Evolutionary conservation across 2,113 vertebrate species (phyloP).

Genomic region (Oncorhynchus keta): DNA sequence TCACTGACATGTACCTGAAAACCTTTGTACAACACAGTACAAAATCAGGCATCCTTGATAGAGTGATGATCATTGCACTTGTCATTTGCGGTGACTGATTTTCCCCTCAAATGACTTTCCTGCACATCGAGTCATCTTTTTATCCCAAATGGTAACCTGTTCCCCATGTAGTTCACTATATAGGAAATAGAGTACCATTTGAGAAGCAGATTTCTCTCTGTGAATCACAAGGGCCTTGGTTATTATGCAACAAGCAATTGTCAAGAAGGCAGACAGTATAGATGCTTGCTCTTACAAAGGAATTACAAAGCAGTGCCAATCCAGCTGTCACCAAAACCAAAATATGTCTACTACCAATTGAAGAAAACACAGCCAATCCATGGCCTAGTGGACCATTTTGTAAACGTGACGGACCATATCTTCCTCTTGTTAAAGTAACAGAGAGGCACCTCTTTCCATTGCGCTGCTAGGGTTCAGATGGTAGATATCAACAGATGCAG

Average conservation of each 20-base stretch:
- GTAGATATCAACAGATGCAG: constrained; percentile 4
- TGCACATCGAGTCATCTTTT: neutral
- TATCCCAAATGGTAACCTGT: no score
- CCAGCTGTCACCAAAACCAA: neutral
- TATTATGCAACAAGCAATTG: neutral
- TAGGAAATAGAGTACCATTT: no score
- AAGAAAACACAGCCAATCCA: neutral
- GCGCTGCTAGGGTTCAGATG: constrained; percentile 5
- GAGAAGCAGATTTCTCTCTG: neutral
- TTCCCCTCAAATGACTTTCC: constrained; percentile 15
- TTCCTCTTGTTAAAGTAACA: neutral
- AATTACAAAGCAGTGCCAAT: neutral
- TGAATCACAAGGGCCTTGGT: neutral
- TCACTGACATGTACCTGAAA: constrained; percentile 8
- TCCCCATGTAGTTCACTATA: no score
- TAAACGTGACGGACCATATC: neutral
- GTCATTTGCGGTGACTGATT: constrained; percentile 19
- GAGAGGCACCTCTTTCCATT: neutral
- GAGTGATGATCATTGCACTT: constrained; percentile 17
- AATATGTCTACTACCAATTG: neutral
- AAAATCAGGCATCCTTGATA: constrained; percentile 21
- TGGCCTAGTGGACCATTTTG: neutral
- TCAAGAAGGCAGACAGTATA: neutral
- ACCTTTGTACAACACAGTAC: constrained; percentile 15
- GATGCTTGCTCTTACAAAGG: neutral